Evolutionary conservation across 1,140 invertebrate genomes (phyloP), one percentile per base, ranked within the genome.

Genomic region (Saccostrea cuccullata): DNA sequence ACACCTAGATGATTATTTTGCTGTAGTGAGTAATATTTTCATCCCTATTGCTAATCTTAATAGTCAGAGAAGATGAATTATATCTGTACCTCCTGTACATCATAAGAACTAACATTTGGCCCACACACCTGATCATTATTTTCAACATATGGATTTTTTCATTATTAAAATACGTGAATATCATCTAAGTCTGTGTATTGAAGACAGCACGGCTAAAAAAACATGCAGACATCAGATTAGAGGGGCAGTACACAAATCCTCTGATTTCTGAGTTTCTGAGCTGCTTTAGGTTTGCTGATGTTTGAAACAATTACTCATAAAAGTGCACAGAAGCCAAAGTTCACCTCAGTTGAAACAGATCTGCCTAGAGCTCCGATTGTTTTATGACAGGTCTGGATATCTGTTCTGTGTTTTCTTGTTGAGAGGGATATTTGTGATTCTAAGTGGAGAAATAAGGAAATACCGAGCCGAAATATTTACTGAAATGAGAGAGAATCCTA

Each of bases 361-460:
- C 70, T 77, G 70, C 15, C 9, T 77, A 77, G 13, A 36, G 4
- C 26, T 26, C 23, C 15, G 30, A 77, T 30, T 77, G 70, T 77
- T 77, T 77, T 77, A 77, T 30, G 26, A 30, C 70, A 30, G 23
- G 70, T 30, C 70, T 77, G 12, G 70, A 12, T 26, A 17, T 64
- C 58, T 60, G 23, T 26, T 13, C 12, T 30, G n/a, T 26, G 13
- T 77, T 15, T 77, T 77, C 26, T 36, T 26, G 70, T 20, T n/a
- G 60, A 67, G 60, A 36, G 23, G 70, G 70, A 13, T 13, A 30
- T 77, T 36, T 11, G 15, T 36, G 30, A 77, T 77, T 77, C 70
- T 77, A 15, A 30, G 70, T 77, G 70, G 26, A 77, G 70, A 77
- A 77, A 77, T 15, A 67, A 67, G 60, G 60, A 20, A 67, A 67